Evolutionary conservation across 2,888 invertebrate genomes (phyloP).

Genomic region (Ferrisia virgata): DNA sequence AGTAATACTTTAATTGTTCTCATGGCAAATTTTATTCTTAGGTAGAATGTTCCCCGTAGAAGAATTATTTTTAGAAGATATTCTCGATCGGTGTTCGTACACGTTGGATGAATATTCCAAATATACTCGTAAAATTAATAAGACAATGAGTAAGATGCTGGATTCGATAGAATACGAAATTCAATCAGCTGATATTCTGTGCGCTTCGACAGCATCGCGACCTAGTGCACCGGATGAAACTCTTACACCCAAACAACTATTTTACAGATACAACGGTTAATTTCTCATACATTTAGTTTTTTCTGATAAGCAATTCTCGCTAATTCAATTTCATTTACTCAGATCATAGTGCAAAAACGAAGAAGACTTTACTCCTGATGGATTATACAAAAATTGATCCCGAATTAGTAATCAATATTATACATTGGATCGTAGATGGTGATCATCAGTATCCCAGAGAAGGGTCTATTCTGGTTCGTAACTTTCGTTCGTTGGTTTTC

Average conservation of each 20-base stretch:
- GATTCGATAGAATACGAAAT: constrained; percentile 64
- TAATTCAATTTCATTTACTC: constrained; percentile 46
- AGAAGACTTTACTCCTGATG: constrained; percentile 73
- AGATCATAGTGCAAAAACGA: constrained; percentile 62
- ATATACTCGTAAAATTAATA: constrained; percentile 62
- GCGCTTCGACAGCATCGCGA: neutral
- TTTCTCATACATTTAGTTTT: too few species aligned
- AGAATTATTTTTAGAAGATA: constrained; percentile 77
- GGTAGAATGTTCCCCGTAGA: constrained; percentile 71
- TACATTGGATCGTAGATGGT: constrained; percentile 68
- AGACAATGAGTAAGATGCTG: constrained; percentile 51
- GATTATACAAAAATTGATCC: constrained; percentile 74
- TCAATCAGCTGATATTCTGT: constrained; percentile 59
- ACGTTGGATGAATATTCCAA: constrained; percentile 60
- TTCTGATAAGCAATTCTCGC: neutral
- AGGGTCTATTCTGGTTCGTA: constrained; percentile 67
- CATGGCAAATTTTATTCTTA: neutral
- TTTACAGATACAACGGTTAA: constrained; percentile 66
- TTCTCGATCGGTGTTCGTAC: constrained; percentile 52
- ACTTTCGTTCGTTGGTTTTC: neutral
- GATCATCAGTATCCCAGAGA: constrained; percentile 65
- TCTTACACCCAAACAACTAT: constrained; percentile 64
- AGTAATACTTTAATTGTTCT: neutral
- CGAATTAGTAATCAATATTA: constrained; percentile 69
- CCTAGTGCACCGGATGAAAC: constrained; percentile 63